Evolutionary conservation across 2,888 invertebrate species (phyloP).

Genomic region (Ophonus ardosiacus): DNA sequence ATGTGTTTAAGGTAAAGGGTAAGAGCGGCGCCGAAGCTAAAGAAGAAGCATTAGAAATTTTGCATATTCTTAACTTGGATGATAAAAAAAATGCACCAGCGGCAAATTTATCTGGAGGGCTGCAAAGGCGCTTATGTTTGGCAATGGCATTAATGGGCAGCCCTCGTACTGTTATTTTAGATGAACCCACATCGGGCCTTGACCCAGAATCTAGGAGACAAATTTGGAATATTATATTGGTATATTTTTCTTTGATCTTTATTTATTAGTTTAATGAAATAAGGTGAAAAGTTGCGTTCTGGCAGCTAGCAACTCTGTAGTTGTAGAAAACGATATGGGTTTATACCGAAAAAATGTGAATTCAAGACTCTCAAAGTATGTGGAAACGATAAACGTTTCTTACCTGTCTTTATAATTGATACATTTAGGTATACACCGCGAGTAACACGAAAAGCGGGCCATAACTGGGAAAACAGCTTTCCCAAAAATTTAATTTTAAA

Average conservation of each 20-base stretch:
- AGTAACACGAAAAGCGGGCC: no score
- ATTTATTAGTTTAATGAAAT: no score
- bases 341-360: no score
- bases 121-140: neutral
- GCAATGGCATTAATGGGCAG: neutral
- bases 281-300: no score
- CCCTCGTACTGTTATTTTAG: conserved; percentile 79
- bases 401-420: no score
- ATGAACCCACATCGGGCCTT: conserved; percentile 94
- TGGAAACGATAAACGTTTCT: no score
- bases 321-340: no score
- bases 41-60: neutral
- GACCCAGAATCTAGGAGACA: conserved; percentile 93
- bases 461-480: no score
- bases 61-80: neutral
- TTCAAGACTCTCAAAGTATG: no score
- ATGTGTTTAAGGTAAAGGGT: neutral
- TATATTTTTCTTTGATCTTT: conserved; percentile 71
- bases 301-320: no score
- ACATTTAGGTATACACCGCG: no score
- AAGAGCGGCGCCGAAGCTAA: neutral
- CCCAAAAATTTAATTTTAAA: no score
- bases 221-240: conserved; percentile 90
- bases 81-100: neutral
- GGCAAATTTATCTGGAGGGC: neutral